Percentiles rank a stretch among this genome's conserved stretches.
Conservation (phyloP, 2,113 vertebrate species). For the Falco punctatus region DNA sequence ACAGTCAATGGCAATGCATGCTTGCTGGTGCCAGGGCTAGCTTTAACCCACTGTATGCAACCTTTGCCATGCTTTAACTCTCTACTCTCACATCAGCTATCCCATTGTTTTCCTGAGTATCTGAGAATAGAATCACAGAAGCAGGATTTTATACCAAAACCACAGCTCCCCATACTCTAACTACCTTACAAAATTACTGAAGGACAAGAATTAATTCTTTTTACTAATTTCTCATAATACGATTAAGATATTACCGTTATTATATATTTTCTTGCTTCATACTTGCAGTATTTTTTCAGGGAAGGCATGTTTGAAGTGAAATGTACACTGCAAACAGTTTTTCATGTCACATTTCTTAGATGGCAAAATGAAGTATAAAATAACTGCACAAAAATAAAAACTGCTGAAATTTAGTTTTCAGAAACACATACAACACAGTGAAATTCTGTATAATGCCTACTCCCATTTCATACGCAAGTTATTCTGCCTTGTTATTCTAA, state of each 20-base stretch:
- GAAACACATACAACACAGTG: background rate
- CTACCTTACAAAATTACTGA: background rate
- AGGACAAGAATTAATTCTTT: background rate
- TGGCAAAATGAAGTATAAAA: background rate
- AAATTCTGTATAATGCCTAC: background rate
- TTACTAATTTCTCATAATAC: background rate
- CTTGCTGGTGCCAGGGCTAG: background rate
- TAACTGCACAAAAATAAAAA: background rate
- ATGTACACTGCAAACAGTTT: background rate
- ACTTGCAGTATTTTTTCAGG: background rate
- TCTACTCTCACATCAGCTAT: background rate
- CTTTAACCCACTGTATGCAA: background rate
- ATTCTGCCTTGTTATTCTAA: background rate
- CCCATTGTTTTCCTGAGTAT: background rate
- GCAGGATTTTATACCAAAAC: background rate
- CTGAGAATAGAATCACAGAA: background rate
- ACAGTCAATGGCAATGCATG: background rate
- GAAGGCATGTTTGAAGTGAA: background rate
- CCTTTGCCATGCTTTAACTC: background rate
- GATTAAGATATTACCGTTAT: background rate
- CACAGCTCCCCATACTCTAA: background rate
- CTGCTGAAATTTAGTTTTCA: background rate
- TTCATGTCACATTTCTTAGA: background rate
- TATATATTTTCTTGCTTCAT: background rate
- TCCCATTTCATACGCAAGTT: background rate